Conservation (phyloP, 1,140 invertebrate genomes). For the Platyscapa corneri region DNA sequence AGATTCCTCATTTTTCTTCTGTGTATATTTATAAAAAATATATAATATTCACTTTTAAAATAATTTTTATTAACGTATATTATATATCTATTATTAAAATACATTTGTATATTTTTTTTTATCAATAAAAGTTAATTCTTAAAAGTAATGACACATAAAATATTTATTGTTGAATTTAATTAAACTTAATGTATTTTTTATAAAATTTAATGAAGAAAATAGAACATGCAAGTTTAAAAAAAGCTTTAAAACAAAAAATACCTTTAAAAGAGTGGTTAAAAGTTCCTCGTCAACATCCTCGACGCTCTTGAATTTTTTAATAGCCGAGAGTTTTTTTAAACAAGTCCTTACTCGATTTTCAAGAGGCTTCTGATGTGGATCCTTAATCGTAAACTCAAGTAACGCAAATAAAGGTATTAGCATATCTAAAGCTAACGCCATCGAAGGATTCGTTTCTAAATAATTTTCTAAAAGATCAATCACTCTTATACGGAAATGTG, state of each 20-base stretch:
- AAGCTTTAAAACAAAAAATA: no score
- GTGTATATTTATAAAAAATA: no score
- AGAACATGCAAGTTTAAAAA: no score
- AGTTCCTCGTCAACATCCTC: conserved; percentile 76
- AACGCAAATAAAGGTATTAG: conserved; percentile 79
- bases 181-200: no score
- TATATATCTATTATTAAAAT: no score
- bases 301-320: conserved; percentile 78
- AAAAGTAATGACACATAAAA: no score
- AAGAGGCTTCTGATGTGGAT: conserved; percentile 81
- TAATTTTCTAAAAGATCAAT: conserved; percentile 83
- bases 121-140: no score
- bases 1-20: no score
- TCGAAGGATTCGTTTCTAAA: conserved; percentile 79
- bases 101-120: no score
- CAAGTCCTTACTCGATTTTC: conserved; percentile 78
- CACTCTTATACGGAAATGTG: conserved; percentile 81
- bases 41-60: background rate
- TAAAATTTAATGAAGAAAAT: no score
- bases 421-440: conserved; percentile 80
- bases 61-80: no score
- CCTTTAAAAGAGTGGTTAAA: conserved; percentile 73
- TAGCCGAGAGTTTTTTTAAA: conserved; percentile 77
- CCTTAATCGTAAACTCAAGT: conserved; percentile 81
- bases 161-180: no score